Conservation (phyloP, 2,888 invertebrate species). For the Caenorhabditis angaria region DNA sequence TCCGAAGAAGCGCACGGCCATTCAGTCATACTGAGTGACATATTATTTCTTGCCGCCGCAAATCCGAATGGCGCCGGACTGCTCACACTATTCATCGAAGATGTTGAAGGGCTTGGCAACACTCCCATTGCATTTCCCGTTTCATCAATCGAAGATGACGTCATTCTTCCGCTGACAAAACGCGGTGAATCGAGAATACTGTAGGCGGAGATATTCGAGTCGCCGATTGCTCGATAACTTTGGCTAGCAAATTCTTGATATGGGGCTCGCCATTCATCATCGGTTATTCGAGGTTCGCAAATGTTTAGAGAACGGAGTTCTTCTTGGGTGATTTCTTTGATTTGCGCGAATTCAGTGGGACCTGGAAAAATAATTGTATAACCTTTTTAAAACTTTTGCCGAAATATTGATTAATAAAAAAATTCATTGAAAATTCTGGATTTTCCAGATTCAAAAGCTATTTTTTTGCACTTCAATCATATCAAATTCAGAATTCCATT, state of each 20-base stretch:
- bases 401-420: not conserved
- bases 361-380: slow-evolving; percentile 35
- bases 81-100: slow-evolving; percentile 51
- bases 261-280: slow-evolving; percentile 56
- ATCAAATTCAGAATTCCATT: no score
- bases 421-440: not conserved
- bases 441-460: not conserved
- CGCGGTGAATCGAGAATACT: slow-evolving; percentile 44
- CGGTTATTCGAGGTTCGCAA: slow-evolving; percentile 34
- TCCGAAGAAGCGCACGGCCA: slow-evolving; percentile 23
- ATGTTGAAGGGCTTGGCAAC: slow-evolving; percentile 51
- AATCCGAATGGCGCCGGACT: slow-evolving; percentile 48
- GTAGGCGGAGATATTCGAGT: slow-evolving; percentile 43
- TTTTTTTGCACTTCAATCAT: not conserved
- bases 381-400: slow-evolving; percentile 1
- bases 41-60: slow-evolving; percentile 11
- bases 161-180: slow-evolving; percentile 10
- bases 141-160: slow-evolving; percentile 18
- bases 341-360: slow-evolving; percentile 57
- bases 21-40: slow-evolving; percentile 33
- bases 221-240: slow-evolving; percentile 30
- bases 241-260: slow-evolving; percentile 34
- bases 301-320: slow-evolving; percentile 46
- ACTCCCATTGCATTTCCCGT: slow-evolving; percentile 23
- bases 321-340: slow-evolving; percentile 41